Evolutionary conservation across 2,113 vertebrate species (phyloP), one percentile per base, ranked within the genome.

Genomic region (Todiramphus chloris): DNA sequence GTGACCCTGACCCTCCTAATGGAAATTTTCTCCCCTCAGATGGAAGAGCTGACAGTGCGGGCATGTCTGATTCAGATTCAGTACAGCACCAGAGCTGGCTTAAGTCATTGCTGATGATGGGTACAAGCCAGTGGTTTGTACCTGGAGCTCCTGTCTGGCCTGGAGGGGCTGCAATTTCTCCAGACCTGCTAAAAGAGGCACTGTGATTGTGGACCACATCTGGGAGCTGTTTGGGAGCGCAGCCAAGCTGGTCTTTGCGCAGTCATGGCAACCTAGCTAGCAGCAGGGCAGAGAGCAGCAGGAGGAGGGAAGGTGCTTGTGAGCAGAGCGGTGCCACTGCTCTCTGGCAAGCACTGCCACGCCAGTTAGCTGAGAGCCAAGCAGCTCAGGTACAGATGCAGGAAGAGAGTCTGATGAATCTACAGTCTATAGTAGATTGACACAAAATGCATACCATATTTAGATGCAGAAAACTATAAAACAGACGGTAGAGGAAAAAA

Each of bases 381-480:
- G 66, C 67, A 73, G 83, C 68, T 41, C 72, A 77, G 90, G 72
- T 69, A 17, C 67, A 70, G 50, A 76, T 92, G 85, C 88, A 66
- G 70, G 4, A 91, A 51, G 13, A 51, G 13, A 37, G 37, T 37
- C 37, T 37, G 37, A 37, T 37, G 37, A 37, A 37, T 37, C 37
- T 37, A 37, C 37, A 37, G 37, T 37, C 37, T 37, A 37, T 37
- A 37, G 37, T 37, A 37, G 37, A 39, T 46, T 75, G 66, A 81
- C 39, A 63, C 63, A 72, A 91, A 93, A 75, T 66, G 37, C 23
- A 13, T 41, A 24, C 39, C 7, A 1, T 78, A 56, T 62, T 82
- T 87, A 83, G 70, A 21, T 75, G 58, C 68, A 64, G 43, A 76
- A 92, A 75, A 84, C 81, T 20, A 50, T 0, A 30, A 89, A 87